Percentiles rank a stretch among this genome's conserved stretches.
phyloP scores from a whole-genome alignment of 2,888 invertebrate species.

The Drosophila trichaetosa region DNA sequence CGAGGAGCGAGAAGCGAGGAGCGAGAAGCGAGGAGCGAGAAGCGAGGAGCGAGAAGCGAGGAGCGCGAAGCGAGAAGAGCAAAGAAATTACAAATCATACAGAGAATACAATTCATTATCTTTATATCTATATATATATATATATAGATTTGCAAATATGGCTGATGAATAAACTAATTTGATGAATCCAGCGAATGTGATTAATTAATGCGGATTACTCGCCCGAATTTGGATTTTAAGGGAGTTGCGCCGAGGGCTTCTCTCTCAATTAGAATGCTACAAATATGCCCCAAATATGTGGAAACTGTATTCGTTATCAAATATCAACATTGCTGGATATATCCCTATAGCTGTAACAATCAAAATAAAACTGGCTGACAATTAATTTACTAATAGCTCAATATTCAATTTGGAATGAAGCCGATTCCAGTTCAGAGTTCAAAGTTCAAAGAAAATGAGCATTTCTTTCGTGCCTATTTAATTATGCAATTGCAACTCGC shows the following conservation, averaged over 20 bases:
- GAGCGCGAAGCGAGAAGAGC: not conserved
- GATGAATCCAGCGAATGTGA: no score
- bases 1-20: no score
- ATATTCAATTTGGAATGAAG: not conserved
- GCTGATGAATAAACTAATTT: no score
- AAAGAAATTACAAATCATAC: not conserved
- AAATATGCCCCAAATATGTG: not conserved
- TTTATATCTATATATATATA: no score
- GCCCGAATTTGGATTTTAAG: no score
- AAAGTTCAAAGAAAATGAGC: no score
- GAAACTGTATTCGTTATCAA: not conserved
- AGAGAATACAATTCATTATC: not conserved
- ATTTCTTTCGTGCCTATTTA: conserved; percentile 5
- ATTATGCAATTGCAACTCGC: conserved; percentile 23
- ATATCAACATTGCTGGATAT: not conserved
- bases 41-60: no score
- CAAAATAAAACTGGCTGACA: not conserved
- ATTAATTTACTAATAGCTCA: not conserved
- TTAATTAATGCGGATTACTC: no score
- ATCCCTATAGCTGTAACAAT: not conserved
- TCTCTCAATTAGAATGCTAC: not conserved
- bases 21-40: no score
- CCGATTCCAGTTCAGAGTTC: not conserved
- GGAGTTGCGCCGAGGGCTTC: not conserved
- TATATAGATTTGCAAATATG: no score